Percentiles rank a stretch among this genome's conserved stretches.
Conservation (phyloP, 2,113 vertebrate genomes). For the Toxotes chatareus region DNA sequence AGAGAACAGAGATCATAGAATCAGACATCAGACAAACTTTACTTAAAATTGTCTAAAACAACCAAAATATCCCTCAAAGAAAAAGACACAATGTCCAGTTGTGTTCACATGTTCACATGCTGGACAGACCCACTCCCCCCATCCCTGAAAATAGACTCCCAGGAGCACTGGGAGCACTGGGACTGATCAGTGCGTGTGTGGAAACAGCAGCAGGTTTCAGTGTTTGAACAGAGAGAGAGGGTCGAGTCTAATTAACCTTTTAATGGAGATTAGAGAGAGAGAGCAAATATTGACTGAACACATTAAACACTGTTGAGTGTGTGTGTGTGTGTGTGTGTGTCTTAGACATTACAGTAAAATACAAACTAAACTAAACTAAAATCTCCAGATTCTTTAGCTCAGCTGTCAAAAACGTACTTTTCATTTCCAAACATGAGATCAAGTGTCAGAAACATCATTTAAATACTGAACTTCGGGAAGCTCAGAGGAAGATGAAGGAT, state of each 20-base stretch:
- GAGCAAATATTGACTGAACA: constrained; percentile 51
- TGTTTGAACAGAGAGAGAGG: constrained; percentile 40
- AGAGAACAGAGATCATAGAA: too few species aligned
- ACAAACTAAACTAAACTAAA: too few species aligned
- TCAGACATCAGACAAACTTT: too few species aligned
- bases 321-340: background rate
- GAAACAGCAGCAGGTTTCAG: constrained; percentile 44
- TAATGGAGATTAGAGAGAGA: constrained; percentile 63
- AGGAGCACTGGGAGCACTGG: background rate
- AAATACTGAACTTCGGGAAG: background rate
- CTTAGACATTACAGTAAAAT: too few species aligned
- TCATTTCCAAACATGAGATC: too few species aligned
- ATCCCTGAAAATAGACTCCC: background rate
- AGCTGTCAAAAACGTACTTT: too few species aligned
- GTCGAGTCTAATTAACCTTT: constrained; percentile 46
- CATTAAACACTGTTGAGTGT: constrained; percentile 19
- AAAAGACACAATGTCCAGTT: background rate
- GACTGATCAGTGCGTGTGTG: background rate
- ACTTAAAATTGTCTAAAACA: too few species aligned
- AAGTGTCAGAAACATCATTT: too few species aligned
- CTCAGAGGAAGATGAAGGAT: background rate
- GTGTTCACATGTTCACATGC: background rate
- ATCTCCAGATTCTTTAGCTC: too few species aligned
- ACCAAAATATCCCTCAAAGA: too few species aligned
- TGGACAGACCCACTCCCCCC: background rate